These are phyloP conservation scores for Peromyscus californicus DNA, from an alignment of 2,113 vertebrate genomes.

Conservation along the genomic window DNA sequence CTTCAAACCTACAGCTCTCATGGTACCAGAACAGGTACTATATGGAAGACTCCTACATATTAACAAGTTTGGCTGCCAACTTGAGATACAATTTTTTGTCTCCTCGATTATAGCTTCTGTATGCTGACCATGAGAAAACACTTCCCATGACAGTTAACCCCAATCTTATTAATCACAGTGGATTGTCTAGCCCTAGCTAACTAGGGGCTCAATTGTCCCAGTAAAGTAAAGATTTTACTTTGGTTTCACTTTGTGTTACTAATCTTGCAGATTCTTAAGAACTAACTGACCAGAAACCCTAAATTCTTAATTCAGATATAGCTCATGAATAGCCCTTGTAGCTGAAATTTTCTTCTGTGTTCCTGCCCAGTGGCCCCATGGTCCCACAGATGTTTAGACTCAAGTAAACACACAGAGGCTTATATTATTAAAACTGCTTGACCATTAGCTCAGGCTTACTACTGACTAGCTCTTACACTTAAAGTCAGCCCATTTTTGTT, in stretches of 20 bases:
- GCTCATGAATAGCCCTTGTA: background rate
- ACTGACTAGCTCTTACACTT: no score
- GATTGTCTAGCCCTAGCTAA: background rate
- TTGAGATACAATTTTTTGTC: background rate
- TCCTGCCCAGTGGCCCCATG: no score
- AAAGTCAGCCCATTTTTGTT: no score
- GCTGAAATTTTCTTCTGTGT: no score
- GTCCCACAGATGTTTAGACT: no score
- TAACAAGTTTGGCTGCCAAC: background rate
- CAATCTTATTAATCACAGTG: background rate
- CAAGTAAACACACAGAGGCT: no score
- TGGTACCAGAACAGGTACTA: background rate
- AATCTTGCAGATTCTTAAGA: background rate
- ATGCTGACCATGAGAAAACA: background rate
- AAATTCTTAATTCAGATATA: background rate
- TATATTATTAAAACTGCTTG: no score
- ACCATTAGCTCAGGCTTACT: no score
- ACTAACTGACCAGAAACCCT: background rate
- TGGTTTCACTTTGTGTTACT: background rate
- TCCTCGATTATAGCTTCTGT: background rate
- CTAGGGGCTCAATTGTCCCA: background rate
- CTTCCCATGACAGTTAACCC: background rate
- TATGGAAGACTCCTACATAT: background rate
- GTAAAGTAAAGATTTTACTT: background rate
- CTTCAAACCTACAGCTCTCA: background rate